Base-by-base conservation (phyloP, 2,888 invertebrate genomes). In the Barypeithes pellucidus region DNA sequence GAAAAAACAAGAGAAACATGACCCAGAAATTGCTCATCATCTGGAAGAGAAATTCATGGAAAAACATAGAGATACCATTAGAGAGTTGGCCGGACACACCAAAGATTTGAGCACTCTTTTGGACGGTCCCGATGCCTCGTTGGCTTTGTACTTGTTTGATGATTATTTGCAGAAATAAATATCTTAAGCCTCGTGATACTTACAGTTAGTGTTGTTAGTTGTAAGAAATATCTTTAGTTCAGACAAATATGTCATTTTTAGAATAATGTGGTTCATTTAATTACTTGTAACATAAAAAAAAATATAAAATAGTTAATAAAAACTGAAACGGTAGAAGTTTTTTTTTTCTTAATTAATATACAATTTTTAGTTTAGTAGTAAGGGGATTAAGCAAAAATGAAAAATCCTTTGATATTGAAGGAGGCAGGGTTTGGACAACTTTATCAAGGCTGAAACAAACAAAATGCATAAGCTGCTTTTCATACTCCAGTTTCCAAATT, bases 21-120 rank as follows among this genome's bases (percentile, higher is more conserved):
- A 94, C 80, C 91, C 94, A 73, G 92, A 91, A 88, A 87, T 93
- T 76, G 90, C 92, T 14, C 92, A 93, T 77, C 94, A 91, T 82
- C 83, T 95, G 1, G 94, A 95, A 79, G 93, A 94, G 78, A 89
- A 93, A 78, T 94, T 94, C 86, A 88, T 94, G 67, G 90, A 91
- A 80, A 86, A 90, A 73, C 93, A 95, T 63, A 87, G 93, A 0
- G 88, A 91, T 59, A 88, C 85, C 11, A 89, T 95, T 79, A 89
- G 95, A 50, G 87, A 89, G 47, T 85, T 95, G 33, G 90, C 95
- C 20, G 95, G 95, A 2, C 90, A 94, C 86, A 89, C 91, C 70
- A 88, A 89, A 14, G 95, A 95, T 85, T 88, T 95, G 81, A 90
- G 91, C 83, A 88, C 88, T 67, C 87, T 95, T 82, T 87, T 93